A percentile compares a stretch with the other conserved stretches of the same genome.
Conservation (phyloP, 2,113 vertebrate species). For the Xiphophorus maculatus region DNA sequence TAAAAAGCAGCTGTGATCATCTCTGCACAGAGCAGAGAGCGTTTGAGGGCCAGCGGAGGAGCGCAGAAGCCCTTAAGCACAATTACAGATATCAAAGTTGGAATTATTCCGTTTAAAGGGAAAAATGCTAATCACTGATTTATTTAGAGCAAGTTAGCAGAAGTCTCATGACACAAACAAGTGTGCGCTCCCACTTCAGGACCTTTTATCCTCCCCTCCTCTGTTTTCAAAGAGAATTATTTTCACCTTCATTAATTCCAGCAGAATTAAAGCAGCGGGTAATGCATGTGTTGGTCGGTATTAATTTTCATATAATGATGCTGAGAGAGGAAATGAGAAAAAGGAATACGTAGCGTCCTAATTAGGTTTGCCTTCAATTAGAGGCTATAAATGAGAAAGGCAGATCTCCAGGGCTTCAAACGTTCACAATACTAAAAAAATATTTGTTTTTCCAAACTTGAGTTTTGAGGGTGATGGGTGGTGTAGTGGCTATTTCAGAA, state of each 20-base stretch:
- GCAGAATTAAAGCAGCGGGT: slow-evolving; percentile 50
- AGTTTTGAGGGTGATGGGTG: background rate
- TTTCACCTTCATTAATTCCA: slow-evolving; percentile 60
- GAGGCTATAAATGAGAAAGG: slow-evolving; percentile 31
- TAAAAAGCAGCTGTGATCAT: background rate
- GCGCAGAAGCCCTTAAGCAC: slow-evolving; percentile 64
- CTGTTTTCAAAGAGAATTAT: slow-evolving; percentile 51
- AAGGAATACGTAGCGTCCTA: slow-evolving; percentile 39
- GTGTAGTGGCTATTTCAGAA: background rate
- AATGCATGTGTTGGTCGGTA: slow-evolving; percentile 64
- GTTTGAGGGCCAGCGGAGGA: background rate
- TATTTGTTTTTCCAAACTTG: background rate
- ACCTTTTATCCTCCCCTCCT: slow-evolving; percentile 30
- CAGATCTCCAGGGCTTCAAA: background rate
- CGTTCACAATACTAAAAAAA: background rate
- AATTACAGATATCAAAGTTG: slow-evolving; percentile 75
- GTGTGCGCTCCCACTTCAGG: slow-evolving; percentile 33
- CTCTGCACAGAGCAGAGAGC: background rate
- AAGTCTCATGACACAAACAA: slow-evolving; percentile 47
- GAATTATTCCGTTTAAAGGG: slow-evolving; percentile 73
- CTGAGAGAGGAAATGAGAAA: slow-evolving; percentile 34
- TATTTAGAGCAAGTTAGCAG: slow-evolving; percentile 66
- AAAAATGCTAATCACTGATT: slow-evolving; percentile 59
- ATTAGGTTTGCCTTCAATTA: slow-evolving; percentile 58
- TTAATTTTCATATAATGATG: slow-evolving; percentile 58